Base-by-base conservation (phyloP, 2,113 vertebrate genomes). In the Perca flavescens region DNA sequence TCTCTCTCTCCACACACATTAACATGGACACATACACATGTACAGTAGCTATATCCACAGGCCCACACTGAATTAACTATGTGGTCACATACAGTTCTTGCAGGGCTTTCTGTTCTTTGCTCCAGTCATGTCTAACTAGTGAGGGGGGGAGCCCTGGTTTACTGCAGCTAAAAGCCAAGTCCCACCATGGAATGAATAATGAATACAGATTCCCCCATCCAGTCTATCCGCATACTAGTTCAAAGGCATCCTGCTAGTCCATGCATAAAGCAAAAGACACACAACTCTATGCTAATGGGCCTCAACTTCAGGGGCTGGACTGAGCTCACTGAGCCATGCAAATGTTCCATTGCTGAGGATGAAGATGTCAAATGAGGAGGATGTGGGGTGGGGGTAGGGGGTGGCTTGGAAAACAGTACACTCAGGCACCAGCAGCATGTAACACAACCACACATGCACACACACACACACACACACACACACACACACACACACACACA, bases 121-220 rank as follows among this genome's bases (percentile, higher is more conserved):
- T 88, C 89, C 53, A 88, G 76, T 91, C 87, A 62, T 88, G 79
- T 92, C 82, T 60, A 79, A 90, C 74, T 34, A 80, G 77, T 80
- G 85, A 84, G 67, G 86, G 90, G 88, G 90, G 90, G 85, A 86
- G 86, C 88, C 93, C 86, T 84, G 84, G 76, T 74, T 85, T 79
- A 84, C 84, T 78, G 86, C 87, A 79, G 89, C 93, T 92, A 91
- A 91, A 94, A 92, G 90, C 89, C 56, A 70, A 75, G 56, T 77
- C 78, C 63, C 85, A 86, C 89, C 83, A 82, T 25, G 70, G 66
- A 74, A 89, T 94, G 84, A 93, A 94, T 94, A 93, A 94, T 94
- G 90, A 90, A 94, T 91, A 63, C 79, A 87, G 83, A 84, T 91
- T 79, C 89, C 77, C 77, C 77, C 75, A 91, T 85, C 69, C 78